These are phyloP conservation scores for Cheilosia vernalis DNA, from an alignment of 2,888 invertebrate species.

Conservation along the genomic window DNA sequence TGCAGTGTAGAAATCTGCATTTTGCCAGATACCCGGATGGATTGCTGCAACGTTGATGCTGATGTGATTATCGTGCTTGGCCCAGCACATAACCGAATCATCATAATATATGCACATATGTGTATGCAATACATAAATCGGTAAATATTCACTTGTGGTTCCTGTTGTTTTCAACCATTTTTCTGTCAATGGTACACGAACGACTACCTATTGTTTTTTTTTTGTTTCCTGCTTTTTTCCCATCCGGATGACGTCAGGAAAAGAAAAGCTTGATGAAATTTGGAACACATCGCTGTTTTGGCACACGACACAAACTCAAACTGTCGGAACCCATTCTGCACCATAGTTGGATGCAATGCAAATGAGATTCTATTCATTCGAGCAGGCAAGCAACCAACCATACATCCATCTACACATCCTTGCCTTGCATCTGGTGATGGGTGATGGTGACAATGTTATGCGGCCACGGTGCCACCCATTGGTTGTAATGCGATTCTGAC, in stretches of 20 bases:
- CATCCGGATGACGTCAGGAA: conserved; percentile 58
- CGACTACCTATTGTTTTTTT: conserved; percentile 25
- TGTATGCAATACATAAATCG: conserved; percentile 14
- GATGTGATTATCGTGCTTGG: conserved; percentile 40
- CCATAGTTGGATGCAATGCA: conserved; percentile 61
- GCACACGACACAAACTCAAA: conserved; percentile 58
- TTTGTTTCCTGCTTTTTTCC: conserved; percentile 6
- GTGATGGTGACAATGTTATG: conserved; percentile 56
- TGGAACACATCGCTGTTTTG: conserved; percentile 70
- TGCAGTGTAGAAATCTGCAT: conserved; percentile 70
- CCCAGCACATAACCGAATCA: conserved; percentile 26
- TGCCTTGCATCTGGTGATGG: conserved; percentile 49
- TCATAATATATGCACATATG: conserved; percentile 3
- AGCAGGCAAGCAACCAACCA: conserved; percentile 45
- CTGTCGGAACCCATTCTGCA: conserved; percentile 61
- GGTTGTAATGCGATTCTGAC: conserved; percentile 44
- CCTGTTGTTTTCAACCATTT: conserved; percentile 30
- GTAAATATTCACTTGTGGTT: conserved; percentile 42
- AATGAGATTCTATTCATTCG: conserved; percentile 70
- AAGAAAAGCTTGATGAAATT: conserved; percentile 69
- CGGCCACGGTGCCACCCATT: conserved; percentile 59
- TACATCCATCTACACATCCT: conserved; percentile 50
- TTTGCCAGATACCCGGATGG: conserved; percentile 56
- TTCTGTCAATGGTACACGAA: conserved; percentile 7
- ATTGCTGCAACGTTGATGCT: conserved; percentile 28